A percentile compares a stretch with the other conserved stretches of the same genome.
Evolutionary conservation across 2,113 vertebrate genomes (phyloP).

Genomic region (Euleptes europaea): DNA sequence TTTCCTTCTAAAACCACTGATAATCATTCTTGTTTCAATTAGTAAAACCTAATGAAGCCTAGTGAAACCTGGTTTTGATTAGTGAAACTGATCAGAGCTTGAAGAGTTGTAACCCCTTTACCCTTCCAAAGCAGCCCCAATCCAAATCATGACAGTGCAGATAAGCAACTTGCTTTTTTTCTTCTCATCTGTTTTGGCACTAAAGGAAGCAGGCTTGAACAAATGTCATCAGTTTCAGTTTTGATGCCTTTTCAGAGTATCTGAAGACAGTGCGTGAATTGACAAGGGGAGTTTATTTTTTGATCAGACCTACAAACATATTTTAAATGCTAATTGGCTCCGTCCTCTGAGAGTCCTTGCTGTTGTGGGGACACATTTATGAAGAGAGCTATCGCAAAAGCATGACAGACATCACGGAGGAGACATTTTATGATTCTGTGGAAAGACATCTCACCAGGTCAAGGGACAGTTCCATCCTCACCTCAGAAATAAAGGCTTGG

Average conservation of each 20-base stretch:
- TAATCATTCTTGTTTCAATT: no score
- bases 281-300: neutral
- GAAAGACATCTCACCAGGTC: constrained; percentile 9
- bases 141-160: no score
- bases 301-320: neutral
- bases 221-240: constrained; percentile 3
- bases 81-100: no score
- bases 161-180: no score
- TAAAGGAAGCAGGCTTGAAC: constrained; percentile 15
- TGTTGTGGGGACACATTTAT: neutral
- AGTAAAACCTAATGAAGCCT: no score
- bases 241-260: neutral
- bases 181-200: neutral
- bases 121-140: no score
- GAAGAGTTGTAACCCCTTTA: no score
- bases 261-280: neutral
- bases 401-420: neutral
- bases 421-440: constrained; percentile 27
- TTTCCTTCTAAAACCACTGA: no score
- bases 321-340: neutral
- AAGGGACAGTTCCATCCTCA: constrained; percentile 32
- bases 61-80: no score
- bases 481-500: constrained; percentile 14
- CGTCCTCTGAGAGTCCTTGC: constrained; percentile 14
- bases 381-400: neutral